Evolutionary conservation across 2,113 vertebrate species (phyloP), one percentile per base, ranked within the genome.

Genomic region (Eleginops maclovinus): DNA sequence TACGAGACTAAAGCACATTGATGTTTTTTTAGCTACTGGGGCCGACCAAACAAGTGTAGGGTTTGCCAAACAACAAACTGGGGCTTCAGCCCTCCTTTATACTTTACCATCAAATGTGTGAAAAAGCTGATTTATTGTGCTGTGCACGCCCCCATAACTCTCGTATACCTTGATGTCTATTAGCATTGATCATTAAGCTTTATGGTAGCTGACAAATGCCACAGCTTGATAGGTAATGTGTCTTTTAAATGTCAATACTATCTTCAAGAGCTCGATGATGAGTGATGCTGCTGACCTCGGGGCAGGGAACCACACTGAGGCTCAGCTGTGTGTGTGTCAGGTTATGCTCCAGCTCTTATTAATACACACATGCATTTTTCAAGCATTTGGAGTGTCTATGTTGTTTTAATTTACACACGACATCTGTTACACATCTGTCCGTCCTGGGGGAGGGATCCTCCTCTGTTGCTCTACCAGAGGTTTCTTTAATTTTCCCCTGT

Each of bases 181-280:
- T 46, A 51, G 8, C 46, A 53, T 72, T 36, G 1, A 54, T 61
- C 41, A 55, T 63, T 41, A 60, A 56, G 53, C 72, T 44, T 1
- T 14, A 22, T 31, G 50, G 44, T 10, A 11, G 0, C 10, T 2
- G 22, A 31, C 21, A 63, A 7, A 44, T 3, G 36, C 11, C 17
- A 11, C 7, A 0, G 19, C 40, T 54, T 6, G n/a, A 73, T 49
- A n/a, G 13, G 19, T 78, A 41, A 26, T 75, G 44, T 46, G 62
- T 78, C 19, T 56, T 9, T 2, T 72, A 75, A 75, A 81, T 76
- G 66, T 76, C 71, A 75, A n/a, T n/a, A n/a, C n/a, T n/a, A n/a
- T n/a, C n/a, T n/a, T n/a, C n/a, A n/a, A 10, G 24, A 22, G 26
- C 8, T 8, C n/a, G 54, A 22, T 31, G 49, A 59, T 4, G 9